phyloP scores from a whole-genome alignment of 1,140 invertebrate species.

The Parasteatoda tepidariorum region DNA sequence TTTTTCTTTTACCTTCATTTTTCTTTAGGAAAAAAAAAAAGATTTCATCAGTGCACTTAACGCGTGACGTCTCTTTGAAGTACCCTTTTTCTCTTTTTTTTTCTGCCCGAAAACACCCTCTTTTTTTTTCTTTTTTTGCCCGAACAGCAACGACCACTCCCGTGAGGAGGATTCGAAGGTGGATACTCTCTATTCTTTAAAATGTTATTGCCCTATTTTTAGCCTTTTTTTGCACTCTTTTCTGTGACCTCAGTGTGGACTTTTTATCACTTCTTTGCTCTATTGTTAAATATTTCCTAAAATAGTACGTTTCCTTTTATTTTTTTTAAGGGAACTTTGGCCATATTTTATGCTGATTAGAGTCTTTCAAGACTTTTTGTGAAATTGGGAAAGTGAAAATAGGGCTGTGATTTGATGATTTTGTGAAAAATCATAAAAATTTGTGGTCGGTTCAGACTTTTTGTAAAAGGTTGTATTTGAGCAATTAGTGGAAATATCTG shows the following conservation, averaged over 20 bases:
- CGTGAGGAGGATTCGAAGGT: neutral
- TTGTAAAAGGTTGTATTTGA: too few relatives aligned
- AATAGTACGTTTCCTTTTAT: too few relatives aligned
- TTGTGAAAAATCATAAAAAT: too few relatives aligned
- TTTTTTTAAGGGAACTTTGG: too few relatives aligned
- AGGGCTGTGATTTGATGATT: too few relatives aligned
- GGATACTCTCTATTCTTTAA: neutral
- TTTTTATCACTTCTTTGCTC: neutral
- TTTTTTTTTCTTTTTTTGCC: neutral
- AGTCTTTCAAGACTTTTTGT: too few relatives aligned
- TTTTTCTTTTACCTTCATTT: neutral
- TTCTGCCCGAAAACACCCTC: neutral
- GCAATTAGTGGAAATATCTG: too few relatives aligned
- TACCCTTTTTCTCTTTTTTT: neutral
- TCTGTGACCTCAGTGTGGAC: too few relatives aligned
- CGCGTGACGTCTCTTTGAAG: neutral
- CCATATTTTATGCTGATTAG: too few relatives aligned
- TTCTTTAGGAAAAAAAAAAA: too few relatives aligned
- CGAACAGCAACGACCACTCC: neutral
- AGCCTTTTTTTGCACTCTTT: neutral
- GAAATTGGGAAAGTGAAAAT: too few relatives aligned
- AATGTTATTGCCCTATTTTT: conserved; percentile 24
- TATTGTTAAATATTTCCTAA: neutral
- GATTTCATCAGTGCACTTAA: conserved; percentile 23
- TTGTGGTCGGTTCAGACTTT: too few relatives aligned